Evolutionary conservation across 2,113 vertebrate genomes (phyloP).

Genomic region (Saccopteryx leptura): DNA sequence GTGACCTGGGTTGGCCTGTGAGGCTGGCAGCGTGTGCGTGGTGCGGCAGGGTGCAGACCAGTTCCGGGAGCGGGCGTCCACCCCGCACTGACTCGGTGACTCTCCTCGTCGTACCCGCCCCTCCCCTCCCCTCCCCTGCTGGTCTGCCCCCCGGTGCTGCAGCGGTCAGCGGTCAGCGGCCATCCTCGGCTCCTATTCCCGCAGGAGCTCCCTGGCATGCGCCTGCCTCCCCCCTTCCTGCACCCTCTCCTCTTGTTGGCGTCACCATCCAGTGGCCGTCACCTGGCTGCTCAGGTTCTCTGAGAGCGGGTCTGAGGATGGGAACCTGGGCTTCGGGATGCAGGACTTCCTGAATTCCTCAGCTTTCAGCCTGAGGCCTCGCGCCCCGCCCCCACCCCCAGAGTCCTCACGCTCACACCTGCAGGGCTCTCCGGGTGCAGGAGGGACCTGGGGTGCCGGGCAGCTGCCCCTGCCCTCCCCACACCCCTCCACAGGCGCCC

Average conservation of each 20-base stretch:
- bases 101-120: background rate
- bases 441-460: background rate
- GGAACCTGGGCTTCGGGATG: no score
- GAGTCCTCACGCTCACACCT: rapidly evolving
- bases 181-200: no score
- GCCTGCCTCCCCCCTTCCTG: no score
- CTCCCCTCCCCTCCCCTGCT: background rate
- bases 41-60: rapidly evolving
- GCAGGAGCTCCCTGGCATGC: no score
- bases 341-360: background rate
- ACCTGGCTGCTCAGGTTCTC: background rate
- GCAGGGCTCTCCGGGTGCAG: no score
- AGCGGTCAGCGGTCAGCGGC: no score
- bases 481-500: no score
- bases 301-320: background rate
- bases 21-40: rapidly evolving
- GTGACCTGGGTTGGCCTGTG: background rate
- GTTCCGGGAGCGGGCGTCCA: background rate
- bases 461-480: background rate
- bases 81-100: no score
- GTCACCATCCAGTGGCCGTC: background rate
- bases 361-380: background rate
- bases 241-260: background rate
- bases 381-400: rapidly evolving
- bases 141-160: background rate